Percentiles rank a stretch among this genome's conserved stretches.
phyloP scores from a whole-genome alignment of 2,888 invertebrate species.

The Caenorhabditis sulstoni region DNA sequence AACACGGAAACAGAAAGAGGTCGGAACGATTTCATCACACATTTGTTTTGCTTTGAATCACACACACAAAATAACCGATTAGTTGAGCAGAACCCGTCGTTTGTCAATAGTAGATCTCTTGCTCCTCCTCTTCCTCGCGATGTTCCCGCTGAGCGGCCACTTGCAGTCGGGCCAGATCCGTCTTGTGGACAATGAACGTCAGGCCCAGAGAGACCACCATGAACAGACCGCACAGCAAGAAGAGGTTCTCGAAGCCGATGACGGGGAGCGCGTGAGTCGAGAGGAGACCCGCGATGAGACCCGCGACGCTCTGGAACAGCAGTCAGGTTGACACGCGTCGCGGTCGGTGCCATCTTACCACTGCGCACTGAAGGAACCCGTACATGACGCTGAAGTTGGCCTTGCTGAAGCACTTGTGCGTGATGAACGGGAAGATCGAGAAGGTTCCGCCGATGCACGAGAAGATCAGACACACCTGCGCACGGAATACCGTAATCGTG shows the following conservation, averaged over 20 bases:
- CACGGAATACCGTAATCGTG: not conserved
- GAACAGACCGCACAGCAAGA: constrained; percentile 69
- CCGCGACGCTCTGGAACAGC: constrained; percentile 72
- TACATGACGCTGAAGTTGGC: constrained; percentile 77
- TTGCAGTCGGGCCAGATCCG: constrained; percentile 55
- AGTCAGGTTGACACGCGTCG: too few species aligned
- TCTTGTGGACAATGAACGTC: constrained; percentile 69
- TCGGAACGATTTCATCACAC: constrained; percentile 1
- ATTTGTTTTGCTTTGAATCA: too few species aligned
- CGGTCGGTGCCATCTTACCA: constrained; percentile 51
- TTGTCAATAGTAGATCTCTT: constrained; percentile 19
- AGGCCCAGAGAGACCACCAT: constrained; percentile 70
- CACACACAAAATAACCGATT: too few species aligned
- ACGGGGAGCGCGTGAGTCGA: constrained; percentile 71
- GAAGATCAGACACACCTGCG: constrained; percentile 76
- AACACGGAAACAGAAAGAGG: not conserved
- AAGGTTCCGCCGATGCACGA: constrained; percentile 77
- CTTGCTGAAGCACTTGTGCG: constrained; percentile 75
- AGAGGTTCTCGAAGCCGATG: constrained; percentile 73
- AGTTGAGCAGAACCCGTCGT: not conserved
- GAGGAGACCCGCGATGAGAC: constrained; percentile 74
- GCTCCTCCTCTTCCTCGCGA: constrained; percentile 20
- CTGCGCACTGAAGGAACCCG: constrained; percentile 73
- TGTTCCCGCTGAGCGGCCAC: constrained; percentile 26
- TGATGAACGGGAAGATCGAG: constrained; percentile 76